A percentile compares a stretch with the other conserved stretches of the same genome.
Conservation (phyloP, 2,797 vertebrate species). For the Channallabes apus region DNA sequence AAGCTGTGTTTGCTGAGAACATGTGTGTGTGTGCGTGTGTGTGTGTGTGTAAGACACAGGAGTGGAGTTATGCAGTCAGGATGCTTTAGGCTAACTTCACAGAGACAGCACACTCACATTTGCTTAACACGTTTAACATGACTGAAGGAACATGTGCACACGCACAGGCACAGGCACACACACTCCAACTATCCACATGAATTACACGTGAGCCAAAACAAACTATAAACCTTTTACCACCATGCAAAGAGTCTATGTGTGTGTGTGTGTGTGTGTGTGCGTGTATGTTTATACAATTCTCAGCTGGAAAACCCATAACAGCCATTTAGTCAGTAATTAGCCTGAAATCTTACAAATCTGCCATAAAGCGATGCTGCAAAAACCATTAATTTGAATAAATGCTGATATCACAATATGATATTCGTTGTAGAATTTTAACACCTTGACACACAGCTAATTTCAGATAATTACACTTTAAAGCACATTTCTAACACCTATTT, state of each 20-base stretch:
- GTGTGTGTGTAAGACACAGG: not conserved
- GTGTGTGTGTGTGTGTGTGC: not conserved
- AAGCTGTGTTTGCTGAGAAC: not conserved
- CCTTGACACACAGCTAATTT: not conserved
- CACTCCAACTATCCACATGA: slow-evolving; percentile 31
- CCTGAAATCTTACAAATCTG: slow-evolving; percentile 23
- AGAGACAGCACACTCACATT: not conserved
- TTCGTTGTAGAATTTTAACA: not conserved
- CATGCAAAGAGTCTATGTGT: not conserved
- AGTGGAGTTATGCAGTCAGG: not conserved
- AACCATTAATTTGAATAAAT: not conserved
- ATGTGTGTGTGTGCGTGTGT: too few relatives aligned
- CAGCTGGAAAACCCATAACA: slow-evolving; percentile 1
- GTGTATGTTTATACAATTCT: slow-evolving; percentile 4
- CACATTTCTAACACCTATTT: too few relatives aligned
- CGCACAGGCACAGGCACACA: not conserved
- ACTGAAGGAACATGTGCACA: slow-evolving; percentile 30
- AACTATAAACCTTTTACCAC: slow-evolving; percentile 53
- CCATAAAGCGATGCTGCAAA: slow-evolving; percentile 22
- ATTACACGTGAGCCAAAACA: slow-evolving; percentile 44
- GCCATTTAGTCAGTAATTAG: not conserved
- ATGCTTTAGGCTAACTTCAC: slow-evolving; percentile 8
- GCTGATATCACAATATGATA: not conserved
- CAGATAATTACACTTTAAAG: not conserved
- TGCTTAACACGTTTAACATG: slow-evolving; percentile 13